A percentile compares a stretch with the other conserved stretches of the same genome.
Evolutionary conservation across 2,888 invertebrate genomes (phyloP).

Genomic region (Temnothorax rugatulus): DNA sequence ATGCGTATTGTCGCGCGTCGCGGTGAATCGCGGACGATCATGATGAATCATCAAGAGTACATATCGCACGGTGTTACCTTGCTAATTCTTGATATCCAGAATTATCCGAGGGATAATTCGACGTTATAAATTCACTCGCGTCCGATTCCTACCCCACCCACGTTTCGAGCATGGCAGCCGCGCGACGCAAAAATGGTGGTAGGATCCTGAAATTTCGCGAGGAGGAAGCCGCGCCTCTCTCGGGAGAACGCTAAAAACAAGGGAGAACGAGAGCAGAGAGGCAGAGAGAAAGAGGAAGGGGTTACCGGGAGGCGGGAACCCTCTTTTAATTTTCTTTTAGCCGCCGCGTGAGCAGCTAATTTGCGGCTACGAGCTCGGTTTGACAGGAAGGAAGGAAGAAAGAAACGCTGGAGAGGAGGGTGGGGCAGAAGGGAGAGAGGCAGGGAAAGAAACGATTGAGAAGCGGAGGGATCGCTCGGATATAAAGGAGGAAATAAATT

Average conservation of each 20-base stretch:
- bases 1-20: background rate
- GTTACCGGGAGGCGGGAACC: constrained; percentile 63
- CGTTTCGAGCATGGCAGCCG: background rate
- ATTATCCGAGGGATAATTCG: background rate
- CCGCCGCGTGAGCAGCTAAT: constrained; percentile 77
- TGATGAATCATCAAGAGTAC: constrained; percentile 26
- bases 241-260: constrained; percentile 10
- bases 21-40: constrained; percentile 29
- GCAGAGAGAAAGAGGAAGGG: constrained; percentile 46
- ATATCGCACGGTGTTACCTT: background rate
- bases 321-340: constrained; percentile 80
- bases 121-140: background rate
- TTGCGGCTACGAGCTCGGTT: constrained; percentile 79
- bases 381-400: constrained; percentile 80
- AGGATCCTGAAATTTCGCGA: constrained; percentile 26
- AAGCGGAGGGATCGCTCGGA: constrained; percentile 65
- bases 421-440: constrained; percentile 39
- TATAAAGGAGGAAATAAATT: constrained; percentile 76
- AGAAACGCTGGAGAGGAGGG: constrained; percentile 64
- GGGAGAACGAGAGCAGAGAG: constrained; percentile 35
- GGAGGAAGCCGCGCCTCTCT: constrained; percentile 18
- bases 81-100: background rate
- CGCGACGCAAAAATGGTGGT: background rate
- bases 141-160: background rate
- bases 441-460: constrained; percentile 75